A percentile compares a stretch with the other conserved stretches of the same genome.
Conservation (phyloP, 2,888 invertebrate species). For the Neoascia interrupta region DNA sequence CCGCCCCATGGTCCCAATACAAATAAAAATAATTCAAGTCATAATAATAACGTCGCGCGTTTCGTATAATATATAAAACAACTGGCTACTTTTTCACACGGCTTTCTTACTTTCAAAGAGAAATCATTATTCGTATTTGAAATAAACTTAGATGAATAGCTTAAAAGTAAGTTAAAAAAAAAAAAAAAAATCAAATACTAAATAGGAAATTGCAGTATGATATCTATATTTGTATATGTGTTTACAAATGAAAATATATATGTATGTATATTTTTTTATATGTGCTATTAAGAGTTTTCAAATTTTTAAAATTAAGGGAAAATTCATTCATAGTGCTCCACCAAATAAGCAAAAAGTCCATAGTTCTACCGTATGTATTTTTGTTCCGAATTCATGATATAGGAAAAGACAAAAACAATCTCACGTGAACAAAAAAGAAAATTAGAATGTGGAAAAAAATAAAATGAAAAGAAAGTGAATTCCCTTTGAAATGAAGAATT, state of each 20-base stretch:
- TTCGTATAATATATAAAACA: constrained; percentile 40
- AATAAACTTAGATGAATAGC: constrained; percentile 36
- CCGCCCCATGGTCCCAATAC: constrained; percentile 78
- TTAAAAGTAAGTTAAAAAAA: constrained; percentile 55
- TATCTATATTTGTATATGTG: constrained; percentile 58
- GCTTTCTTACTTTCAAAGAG: constrained; percentile 26
- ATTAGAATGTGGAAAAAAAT: constrained; percentile 18
- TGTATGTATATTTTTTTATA: constrained; percentile 44
- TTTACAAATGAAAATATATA: constrained; percentile 58
- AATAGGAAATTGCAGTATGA: constrained; percentile 40
- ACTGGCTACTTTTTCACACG: background rate
- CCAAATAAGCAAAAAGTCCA: constrained; percentile 18
- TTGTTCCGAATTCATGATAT: constrained; percentile 56
- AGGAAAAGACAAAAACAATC: constrained; percentile 13
- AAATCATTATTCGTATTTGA: constrained; percentile 5
- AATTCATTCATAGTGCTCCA: constrained; percentile 9
- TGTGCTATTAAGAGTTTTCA: constrained; percentile 41
- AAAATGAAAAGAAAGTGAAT: constrained; percentile 9
- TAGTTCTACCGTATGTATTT: constrained; percentile 36
- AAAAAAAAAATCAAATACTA: constrained; percentile 47
- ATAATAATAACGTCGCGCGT: constrained; percentile 48
- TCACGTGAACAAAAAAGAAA: constrained; percentile 26
- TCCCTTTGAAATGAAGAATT: constrained; percentile 53
- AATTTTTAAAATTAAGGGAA: constrained; percentile 44
- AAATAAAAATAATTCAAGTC: constrained; percentile 34